Evolutionary conservation across 2,888 invertebrate genomes (phyloP).

Genomic region (Cheilosia vernalis): DNA sequence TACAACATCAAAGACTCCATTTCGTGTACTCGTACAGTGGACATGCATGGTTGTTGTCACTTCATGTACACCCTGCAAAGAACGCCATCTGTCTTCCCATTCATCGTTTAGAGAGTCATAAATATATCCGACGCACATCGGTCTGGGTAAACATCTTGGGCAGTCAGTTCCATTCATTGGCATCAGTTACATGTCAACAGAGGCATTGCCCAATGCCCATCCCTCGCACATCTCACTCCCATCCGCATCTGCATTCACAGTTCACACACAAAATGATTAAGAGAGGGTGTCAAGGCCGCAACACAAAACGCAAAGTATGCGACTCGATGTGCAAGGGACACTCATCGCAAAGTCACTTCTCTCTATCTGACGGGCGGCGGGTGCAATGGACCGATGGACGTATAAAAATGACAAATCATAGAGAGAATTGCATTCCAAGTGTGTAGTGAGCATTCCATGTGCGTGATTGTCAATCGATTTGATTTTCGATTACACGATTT

Average conservation of each 20-base stretch:
- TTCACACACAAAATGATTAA: conserved; percentile 39
- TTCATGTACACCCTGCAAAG: not conserved
- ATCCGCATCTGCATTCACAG: conserved; percentile 34
- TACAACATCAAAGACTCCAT: not conserved
- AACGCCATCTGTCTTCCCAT: not conserved
- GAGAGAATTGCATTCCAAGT: conserved; percentile 22
- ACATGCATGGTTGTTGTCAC: conserved; percentile 8
- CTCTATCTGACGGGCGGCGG: no score
- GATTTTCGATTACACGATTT: conserved; percentile 44
- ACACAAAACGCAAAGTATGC: conserved; percentile 19
- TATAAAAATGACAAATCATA: conserved; percentile 38
- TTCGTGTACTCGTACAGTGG: not conserved
- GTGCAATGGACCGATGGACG: conserved; percentile 21
- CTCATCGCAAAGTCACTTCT: not conserved
- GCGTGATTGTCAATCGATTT: conserved; percentile 57
- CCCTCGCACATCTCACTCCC: conserved; percentile 6
- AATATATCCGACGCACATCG: conserved; percentile 31
- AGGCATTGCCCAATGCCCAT: not conserved
- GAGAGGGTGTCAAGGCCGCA: conserved; percentile 63
- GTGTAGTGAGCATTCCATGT: not conserved
- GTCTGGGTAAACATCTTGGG: conserved; percentile 21
- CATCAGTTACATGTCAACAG: conserved; percentile 23
- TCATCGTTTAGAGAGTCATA: conserved; percentile 10
- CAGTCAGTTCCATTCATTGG: conserved; percentile 15
- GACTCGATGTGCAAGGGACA: conserved; percentile 14